Percentiles rank a stretch among this genome's conserved stretches.
These are phyloP conservation scores for Phyllopteryx taeniolatus DNA, from an alignment of 2,113 vertebrate species.

Conservation along the genomic window DNA sequence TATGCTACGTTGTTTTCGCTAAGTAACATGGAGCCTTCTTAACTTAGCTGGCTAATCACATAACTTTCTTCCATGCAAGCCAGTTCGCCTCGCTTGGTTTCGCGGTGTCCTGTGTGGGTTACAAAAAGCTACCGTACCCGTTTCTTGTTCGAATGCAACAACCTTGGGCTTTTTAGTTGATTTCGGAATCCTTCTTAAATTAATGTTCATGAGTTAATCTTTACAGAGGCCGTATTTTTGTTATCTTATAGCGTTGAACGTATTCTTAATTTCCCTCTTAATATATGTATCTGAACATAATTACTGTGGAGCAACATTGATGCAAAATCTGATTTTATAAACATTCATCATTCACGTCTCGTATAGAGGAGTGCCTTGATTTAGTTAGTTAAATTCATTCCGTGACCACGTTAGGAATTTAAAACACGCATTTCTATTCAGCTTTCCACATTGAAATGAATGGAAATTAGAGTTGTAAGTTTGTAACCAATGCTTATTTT, in stretches of 20 bases:
- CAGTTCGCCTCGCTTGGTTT: constrained; percentile 14
- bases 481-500: too few species aligned
- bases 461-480: neutral
- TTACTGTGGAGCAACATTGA: neutral
- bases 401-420: neutral
- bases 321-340: neutral
- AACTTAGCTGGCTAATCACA: constrained; percentile 39
- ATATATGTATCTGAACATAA: neutral
- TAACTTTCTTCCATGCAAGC: constrained; percentile 47
- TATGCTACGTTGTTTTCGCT: neutral
- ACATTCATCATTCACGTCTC: neutral
- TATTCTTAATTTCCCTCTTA: neutral
- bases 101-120: neutral
- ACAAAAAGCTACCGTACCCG: neutral
- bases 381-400: neutral
- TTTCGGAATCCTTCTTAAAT: neutral
- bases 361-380: neutral
- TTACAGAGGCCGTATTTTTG: neutral
- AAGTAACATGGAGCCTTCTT: constrained; percentile 8
- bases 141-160: neutral
- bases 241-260: neutral
- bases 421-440: neutral
- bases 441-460: neutral
- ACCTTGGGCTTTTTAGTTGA: neutral
- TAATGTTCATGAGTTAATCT: neutral